Conservation (phyloP, 2,888 invertebrate species). For the Callyntrura guangdongensis region DNA sequence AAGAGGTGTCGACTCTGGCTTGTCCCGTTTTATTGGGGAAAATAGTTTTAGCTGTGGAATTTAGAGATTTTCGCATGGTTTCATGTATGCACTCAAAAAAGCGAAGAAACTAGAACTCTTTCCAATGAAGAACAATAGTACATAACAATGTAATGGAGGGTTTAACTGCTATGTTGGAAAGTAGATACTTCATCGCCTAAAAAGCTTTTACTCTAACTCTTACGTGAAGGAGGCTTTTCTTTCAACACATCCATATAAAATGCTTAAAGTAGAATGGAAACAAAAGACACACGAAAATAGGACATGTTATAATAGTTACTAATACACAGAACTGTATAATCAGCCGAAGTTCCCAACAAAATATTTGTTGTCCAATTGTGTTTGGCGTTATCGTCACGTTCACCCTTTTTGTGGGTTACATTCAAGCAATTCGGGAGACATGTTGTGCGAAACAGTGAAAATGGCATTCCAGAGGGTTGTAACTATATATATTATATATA, state of each 20-base stretch:
- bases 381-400: neutral
- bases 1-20: too few relatives aligned
- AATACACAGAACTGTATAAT: conserved; percentile 38
- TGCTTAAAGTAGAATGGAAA: neutral
- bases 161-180: too few relatives aligned
- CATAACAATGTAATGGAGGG: too few relatives aligned
- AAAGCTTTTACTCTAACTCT: conserved; percentile 67
- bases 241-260: conserved; percentile 9
- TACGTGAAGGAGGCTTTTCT: conserved; percentile 61
- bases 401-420: neutral
- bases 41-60: too few relatives aligned
- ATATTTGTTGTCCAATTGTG: neutral
- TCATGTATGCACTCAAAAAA: too few relatives aligned
- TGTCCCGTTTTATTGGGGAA: too few relatives aligned
- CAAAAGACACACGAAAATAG: neutral
- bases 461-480: neutral
- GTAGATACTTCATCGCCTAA: too few relatives aligned
- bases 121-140: too few relatives aligned
- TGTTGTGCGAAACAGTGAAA: neutral
- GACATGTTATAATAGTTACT: neutral
- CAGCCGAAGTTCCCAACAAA: conserved; percentile 48
- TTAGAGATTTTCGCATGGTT: too few relatives aligned
- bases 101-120: too few relatives aligned
- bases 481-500: too few relatives aligned
- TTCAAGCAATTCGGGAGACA: neutral